Evolutionary conservation across 30 jellyfish, hydroid and myxozoan genomes (phyloP).

Genomic region (Turritopsis dohrnii): DNA sequence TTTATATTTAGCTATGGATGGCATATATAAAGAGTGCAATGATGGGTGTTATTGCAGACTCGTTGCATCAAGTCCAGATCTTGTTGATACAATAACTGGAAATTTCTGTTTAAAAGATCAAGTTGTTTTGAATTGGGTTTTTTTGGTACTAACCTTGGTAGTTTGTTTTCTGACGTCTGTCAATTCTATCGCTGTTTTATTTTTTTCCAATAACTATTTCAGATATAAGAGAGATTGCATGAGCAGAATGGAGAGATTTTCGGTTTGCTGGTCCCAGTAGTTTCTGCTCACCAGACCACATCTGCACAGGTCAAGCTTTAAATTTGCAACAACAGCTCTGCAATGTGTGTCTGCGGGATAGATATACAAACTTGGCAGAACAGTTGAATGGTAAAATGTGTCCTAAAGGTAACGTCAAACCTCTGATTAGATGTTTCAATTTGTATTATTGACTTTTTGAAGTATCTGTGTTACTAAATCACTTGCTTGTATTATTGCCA

Average conservation of each 20-base stretch:
- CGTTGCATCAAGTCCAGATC: constrained; percentile 64
- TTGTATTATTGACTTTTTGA: background rate
- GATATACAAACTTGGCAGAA: constrained; percentile 70
- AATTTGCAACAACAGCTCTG: constrained; percentile 54
- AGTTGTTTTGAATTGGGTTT: constrained; percentile 10
- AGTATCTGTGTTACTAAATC: too few relatives aligned
- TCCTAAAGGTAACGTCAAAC: constrained; percentile 40
- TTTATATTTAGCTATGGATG: constrained; percentile 41
- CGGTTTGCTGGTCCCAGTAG: constrained; percentile 65
- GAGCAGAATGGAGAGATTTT: constrained; percentile 83
- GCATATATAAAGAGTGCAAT: constrained; percentile 75
- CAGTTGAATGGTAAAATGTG: constrained; percentile 82
- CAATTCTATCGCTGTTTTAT: too few relatives aligned
- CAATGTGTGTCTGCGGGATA: constrained; percentile 74
- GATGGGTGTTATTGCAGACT: constrained; percentile 82
- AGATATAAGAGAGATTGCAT: constrained; percentile 48
- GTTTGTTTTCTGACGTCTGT: background rate
- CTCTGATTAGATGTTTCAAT: background rate
- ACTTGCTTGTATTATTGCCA: too few relatives aligned
- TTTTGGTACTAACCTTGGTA: background rate
- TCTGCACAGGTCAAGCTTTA: constrained; percentile 71
- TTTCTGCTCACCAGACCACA: constrained; percentile 69
- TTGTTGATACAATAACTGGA: constrained; percentile 83
- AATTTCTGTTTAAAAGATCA: constrained; percentile 78
- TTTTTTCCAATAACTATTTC: too few relatives aligned